Conservation (phyloP, 2,113 vertebrate genomes). For the Gadus chalcogrammus region DNA sequence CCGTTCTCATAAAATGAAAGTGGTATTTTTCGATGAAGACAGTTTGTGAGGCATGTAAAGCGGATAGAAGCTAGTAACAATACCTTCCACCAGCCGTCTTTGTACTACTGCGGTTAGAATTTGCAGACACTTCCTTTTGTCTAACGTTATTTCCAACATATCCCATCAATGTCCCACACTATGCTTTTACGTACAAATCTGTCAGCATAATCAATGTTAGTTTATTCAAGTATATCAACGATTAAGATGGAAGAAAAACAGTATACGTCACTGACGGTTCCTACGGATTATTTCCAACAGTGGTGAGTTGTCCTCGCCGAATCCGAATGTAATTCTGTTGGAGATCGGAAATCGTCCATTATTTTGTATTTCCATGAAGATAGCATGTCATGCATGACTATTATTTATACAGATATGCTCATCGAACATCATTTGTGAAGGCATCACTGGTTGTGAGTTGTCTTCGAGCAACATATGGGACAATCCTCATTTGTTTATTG, state of each 20-base stretch:
- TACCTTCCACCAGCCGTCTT: slow-evolving; percentile 2
- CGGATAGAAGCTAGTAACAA: slow-evolving; percentile 20
- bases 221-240: slow-evolving; percentile 64
- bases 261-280: slow-evolving; percentile 69
- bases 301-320: slow-evolving; percentile 65
- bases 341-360: slow-evolving; percentile 34
- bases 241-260: slow-evolving; percentile 73
- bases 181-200: neutral
- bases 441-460: neutral
- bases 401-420: neutral
- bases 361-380: slow-evolving; percentile 27
- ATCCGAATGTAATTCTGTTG: slow-evolving; percentile 31
- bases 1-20: slow-evolving; percentile 5
- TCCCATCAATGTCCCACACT: too few relatives aligned
- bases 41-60: slow-evolving; percentile 1
- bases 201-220: slow-evolving; percentile 52
- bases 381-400: slow-evolving; percentile 52
- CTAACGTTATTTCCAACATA: neutral
- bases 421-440: neutral
- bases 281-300: slow-evolving; percentile 74
- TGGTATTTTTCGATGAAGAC: neutral
- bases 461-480: neutral
- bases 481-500: neutral
- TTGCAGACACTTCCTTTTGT: slow-evolving; percentile 12
- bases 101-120: slow-evolving; percentile 16